phyloP scores from a whole-genome alignment of 2,797 vertebrate species.

The Coracias cyanogaster region DNA sequence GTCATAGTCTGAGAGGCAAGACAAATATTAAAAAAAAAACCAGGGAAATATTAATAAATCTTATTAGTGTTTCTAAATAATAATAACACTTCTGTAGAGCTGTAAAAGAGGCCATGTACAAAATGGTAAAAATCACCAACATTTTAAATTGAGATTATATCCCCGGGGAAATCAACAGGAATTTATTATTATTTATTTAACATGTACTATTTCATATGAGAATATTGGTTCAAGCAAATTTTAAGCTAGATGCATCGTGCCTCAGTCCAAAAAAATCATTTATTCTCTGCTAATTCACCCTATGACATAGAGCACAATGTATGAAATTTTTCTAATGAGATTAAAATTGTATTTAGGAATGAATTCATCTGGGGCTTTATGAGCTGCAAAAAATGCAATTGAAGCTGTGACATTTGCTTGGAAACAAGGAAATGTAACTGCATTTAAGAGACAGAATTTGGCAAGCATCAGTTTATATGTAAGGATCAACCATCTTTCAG shows the following conservation, averaged over 20 bases:
- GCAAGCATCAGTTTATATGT: neutral
- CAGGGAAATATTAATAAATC: conserved; percentile 41
- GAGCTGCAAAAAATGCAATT: conserved; percentile 26
- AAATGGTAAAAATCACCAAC: conserved; percentile 35
- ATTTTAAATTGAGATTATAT: conserved; percentile 38
- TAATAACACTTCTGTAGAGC: conserved; percentile 8
- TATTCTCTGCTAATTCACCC: conserved; percentile 54
- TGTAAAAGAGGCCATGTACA: conserved; percentile 6
- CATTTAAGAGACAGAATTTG: neutral
- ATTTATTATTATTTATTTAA: conserved; percentile 2
- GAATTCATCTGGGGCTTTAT: conserved; percentile 40
- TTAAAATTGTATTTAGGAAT: conserved; percentile 55
- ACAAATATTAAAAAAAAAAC: conserved; percentile 22
- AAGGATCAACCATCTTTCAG: neutral
- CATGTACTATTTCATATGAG: neutral
- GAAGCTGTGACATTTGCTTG: conserved; percentile 26
- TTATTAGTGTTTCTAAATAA: conserved; percentile 68
- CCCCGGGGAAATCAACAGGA: neutral
- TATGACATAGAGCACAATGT: conserved; percentile 20
- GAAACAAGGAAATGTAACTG: neutral
- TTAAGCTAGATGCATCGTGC: neutral
- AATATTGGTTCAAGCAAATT: conserved; percentile 12
- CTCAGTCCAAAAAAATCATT: neutral
- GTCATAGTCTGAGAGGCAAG: neutral
- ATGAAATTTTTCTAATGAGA: conserved; percentile 29